These are phyloP conservation scores for Octonoba sinensis DNA, from an alignment of 2,888 invertebrate species.

Conservation along the genomic window DNA sequence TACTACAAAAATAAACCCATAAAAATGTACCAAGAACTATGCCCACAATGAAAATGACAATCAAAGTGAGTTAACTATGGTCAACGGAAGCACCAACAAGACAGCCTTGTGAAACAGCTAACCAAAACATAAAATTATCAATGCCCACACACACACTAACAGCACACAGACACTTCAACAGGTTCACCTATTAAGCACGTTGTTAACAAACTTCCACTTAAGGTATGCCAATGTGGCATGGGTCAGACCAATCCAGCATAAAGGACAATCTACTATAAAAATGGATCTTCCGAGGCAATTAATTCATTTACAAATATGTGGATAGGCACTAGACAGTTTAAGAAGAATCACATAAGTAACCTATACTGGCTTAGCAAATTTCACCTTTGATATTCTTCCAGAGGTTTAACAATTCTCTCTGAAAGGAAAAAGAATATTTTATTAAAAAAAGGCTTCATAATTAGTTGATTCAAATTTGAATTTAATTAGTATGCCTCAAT, in stretches of 20 bases:
- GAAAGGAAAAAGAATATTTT: slow-evolving; percentile 11
- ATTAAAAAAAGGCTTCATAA: not conserved
- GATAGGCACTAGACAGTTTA: slow-evolving; percentile 15
- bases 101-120: slow-evolving; percentile 43
- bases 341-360: slow-evolving; percentile 13
- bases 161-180: not conserved
- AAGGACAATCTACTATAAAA: too few species aligned
- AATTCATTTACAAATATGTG: too few species aligned
- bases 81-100: slow-evolving; percentile 60
- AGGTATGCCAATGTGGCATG: not conserved
- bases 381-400: slow-evolving; percentile 65
- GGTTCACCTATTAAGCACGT: slow-evolving; percentile 2
- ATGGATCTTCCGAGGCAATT: too few species aligned
- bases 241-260: not conserved
- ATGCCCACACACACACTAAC: slow-evolving; percentile 21
- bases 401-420: slow-evolving; percentile 61
- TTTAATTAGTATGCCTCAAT: too few species aligned
- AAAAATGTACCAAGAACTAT: slow-evolving; percentile 55
- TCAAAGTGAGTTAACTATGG: slow-evolving; percentile 41
- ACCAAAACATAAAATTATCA: slow-evolving; percentile 34
- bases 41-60: slow-evolving; percentile 41
- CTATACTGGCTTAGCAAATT: not conserved
- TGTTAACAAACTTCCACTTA: not conserved
- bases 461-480: not conserved
- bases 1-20: slow-evolving; percentile 64